Conservation (phyloP, 2,113 vertebrate species). For the Ifrita kowaldi region DNA sequence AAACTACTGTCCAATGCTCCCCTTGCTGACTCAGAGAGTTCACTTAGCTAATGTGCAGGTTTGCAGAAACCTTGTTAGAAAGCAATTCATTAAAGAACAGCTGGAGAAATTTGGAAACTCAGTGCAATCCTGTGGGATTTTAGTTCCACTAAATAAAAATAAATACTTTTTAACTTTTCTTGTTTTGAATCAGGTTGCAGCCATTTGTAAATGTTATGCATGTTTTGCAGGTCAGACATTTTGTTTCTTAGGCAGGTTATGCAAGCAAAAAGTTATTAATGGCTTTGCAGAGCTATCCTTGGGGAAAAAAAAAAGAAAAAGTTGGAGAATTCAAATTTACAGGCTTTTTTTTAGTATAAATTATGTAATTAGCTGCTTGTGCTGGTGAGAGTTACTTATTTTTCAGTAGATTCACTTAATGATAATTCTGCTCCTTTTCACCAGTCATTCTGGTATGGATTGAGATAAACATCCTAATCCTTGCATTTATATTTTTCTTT, state of each 20-base stretch:
- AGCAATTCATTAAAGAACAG: background rate
- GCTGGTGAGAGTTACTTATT: background rate
- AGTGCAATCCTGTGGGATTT: background rate
- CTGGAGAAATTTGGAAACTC: background rate
- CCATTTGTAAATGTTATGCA: background rate
- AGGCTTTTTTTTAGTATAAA: background rate
- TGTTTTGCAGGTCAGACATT: background rate
- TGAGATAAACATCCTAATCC: background rate
- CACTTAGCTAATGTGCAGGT: background rate
- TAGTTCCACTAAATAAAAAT: background rate
- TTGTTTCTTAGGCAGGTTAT: background rate
- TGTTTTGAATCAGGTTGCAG: background rate
- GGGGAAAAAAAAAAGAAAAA: background rate
- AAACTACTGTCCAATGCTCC: background rate
- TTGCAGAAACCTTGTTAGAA: background rate
- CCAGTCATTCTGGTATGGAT: background rate
- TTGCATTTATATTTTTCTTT: background rate
- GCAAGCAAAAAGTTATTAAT: background rate
- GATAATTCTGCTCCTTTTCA: background rate
- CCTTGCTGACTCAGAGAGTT: background rate
- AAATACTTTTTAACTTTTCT: background rate
- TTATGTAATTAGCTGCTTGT: background rate
- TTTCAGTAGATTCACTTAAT: background rate
- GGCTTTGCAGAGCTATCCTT: background rate
- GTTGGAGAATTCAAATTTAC: background rate